phyloP scores from a whole-genome alignment of 2,888 invertebrate genomes.

The Augiades crinisus region DNA sequence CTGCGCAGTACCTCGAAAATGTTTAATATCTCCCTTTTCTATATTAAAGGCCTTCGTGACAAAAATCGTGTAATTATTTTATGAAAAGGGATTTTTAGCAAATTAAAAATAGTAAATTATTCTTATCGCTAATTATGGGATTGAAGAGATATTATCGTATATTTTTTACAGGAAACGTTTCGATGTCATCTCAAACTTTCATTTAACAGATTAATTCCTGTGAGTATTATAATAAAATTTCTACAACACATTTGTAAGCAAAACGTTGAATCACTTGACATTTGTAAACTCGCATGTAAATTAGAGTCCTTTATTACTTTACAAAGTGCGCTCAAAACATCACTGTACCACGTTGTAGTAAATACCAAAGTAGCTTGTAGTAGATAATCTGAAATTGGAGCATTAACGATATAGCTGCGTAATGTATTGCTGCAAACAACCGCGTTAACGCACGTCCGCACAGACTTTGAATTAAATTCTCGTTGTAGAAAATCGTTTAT shows the following conservation, averaged over 20 bases:
- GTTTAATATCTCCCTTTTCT: too few species aligned
- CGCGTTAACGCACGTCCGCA: constrained; percentile 9
- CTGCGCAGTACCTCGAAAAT: too few species aligned
- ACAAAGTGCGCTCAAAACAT: neutral
- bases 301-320: constrained; percentile 15
- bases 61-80: too few species aligned
- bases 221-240: neutral
- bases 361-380: neutral
- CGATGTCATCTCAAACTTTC: too few species aligned
- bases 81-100: too few species aligned
- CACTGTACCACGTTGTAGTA: neutral
- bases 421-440: constrained; percentile 18
- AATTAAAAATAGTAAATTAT: too few species aligned
- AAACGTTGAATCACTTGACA: neutral
- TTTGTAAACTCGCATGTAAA: constrained; percentile 11
- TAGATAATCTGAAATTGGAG: neutral
- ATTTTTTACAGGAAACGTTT: too few species aligned
- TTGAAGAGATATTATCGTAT: too few species aligned
- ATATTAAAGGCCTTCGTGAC: too few species aligned
- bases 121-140: too few species aligned
- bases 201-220: neutral
- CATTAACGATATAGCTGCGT: constrained; percentile 16
- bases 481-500: too few species aligned
- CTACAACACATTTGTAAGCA: neutral
- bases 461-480: too few species aligned